These are phyloP conservation scores for Drymodes brunneopygia DNA, from an alignment of 2,113 vertebrate genomes.

Conservation along the genomic window DNA sequence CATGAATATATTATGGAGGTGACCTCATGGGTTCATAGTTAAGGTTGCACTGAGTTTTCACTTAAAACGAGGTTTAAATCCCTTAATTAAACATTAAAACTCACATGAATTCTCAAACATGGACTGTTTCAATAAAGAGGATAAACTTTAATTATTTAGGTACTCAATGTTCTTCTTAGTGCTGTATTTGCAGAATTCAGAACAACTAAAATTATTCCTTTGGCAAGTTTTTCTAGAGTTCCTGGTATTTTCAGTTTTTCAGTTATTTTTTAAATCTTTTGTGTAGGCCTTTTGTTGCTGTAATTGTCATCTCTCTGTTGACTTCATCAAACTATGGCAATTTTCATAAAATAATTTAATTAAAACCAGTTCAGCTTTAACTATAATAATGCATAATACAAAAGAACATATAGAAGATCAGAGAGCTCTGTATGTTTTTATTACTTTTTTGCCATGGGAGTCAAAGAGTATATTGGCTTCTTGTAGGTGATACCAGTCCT, in stretches of 20 bases:
- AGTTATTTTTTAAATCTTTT: not conserved
- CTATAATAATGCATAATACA: not conserved
- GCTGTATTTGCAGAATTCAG: constrained; percentile 35
- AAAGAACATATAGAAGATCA: not conserved
- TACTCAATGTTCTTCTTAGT: constrained; percentile 30
- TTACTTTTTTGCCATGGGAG: not conserved
- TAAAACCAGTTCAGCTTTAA: not conserved
- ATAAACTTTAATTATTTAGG: constrained; percentile 63
- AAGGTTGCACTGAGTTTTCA: constrained; percentile 39
- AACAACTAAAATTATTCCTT: constrained; percentile 18
- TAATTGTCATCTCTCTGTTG: not conserved
- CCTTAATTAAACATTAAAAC: constrained; percentile 63
- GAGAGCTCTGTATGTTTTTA: not conserved
- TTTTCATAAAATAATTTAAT: not conserved
- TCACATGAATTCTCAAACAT: constrained; percentile 31
- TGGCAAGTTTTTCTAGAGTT: not conserved
- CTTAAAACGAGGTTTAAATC: constrained; percentile 56
- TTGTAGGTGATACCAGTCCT: not conserved
- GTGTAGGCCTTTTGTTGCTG: not conserved
- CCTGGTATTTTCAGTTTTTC: not conserved
- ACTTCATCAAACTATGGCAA: not conserved
- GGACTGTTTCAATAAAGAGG: constrained; percentile 54
- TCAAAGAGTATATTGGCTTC: not conserved
- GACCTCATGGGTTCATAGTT: constrained; percentile 5
- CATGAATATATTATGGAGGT: constrained; percentile 48